Evolutionary conservation across 2,113 vertebrate genomes (phyloP), one percentile per base, ranked within the genome.

Genomic region (Notechis scutatus): DNA sequence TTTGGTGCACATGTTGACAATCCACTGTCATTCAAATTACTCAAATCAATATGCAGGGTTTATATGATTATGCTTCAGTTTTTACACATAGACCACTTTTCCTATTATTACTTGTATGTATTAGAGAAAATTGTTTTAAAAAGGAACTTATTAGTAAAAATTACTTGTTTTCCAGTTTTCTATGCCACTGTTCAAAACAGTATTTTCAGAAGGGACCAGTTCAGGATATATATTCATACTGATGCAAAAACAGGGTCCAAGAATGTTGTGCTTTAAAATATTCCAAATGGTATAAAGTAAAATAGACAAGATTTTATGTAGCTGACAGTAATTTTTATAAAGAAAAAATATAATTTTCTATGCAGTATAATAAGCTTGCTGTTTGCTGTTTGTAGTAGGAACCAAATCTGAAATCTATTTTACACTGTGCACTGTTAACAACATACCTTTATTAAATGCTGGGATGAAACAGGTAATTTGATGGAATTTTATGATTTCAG

Each of bases 291-390:
- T 39, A 81, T 18, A 39, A 81, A 39, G 69, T 81, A 81, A 81
- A 39, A 21, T 21, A 81, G 7, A 81, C 34, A 81, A 21, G 29
- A 21, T 81, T 81, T 39, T 81, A 81, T 81, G 3, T 81, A 81
- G 15, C 94, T 91, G 95, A 96, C 88, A 69, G 59, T 50, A 96
- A 95, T 88, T 94, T 95, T 92, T 94, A 96, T 95, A 93, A 52
- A 57, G 23, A 55, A 21, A 95, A 96, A 95, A 95, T 93, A 95
- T 96, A 97, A 97, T 97, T 97, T 93, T 94, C 96, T 96, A 87
- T 95, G 95, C 95, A 96, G 52, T 29, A 85, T 96, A 97, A 96
- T 96, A 95, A 97, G 96, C 91, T 96, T 0, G 87, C 94, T 97
- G 96, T 92, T 94, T 96, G 92, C 26, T 0, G 85, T 95, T 97